These are phyloP conservation scores for Florisuga fusca DNA, from an alignment of 2,797 vertebrate species.

Conservation along the genomic window DNA sequence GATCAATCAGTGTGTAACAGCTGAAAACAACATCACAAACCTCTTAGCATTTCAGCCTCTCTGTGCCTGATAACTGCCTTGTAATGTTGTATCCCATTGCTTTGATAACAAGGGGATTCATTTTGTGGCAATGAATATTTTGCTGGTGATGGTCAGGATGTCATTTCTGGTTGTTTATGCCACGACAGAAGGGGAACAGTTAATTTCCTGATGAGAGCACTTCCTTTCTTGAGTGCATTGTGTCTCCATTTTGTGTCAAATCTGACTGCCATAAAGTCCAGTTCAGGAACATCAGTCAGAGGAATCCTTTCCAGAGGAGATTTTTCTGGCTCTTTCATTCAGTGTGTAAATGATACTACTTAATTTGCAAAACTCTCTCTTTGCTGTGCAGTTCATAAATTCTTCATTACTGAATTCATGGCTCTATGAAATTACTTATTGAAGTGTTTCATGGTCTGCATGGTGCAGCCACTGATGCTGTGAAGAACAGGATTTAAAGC, in stretches of 20 bases:
- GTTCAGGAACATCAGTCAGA: background rate
- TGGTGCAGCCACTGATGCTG: conserved; percentile 19
- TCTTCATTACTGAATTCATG: conserved; percentile 4
- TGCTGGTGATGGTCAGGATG: background rate
- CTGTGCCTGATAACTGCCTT: background rate
- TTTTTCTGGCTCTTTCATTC: background rate
- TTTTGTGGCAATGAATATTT: background rate
- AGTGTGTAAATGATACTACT: background rate
- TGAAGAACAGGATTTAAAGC: conserved; percentile 25
- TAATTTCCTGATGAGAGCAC: conserved; percentile 28
- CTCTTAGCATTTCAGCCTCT: background rate
- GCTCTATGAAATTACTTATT: background rate
- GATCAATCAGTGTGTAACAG: background rate
- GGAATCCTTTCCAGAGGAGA: background rate
- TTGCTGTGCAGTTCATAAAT: conserved; percentile 27
- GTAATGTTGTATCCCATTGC: background rate
- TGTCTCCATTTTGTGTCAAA: conserved; percentile 22
- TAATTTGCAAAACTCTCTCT: background rate
- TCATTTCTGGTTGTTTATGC: background rate
- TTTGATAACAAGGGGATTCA: background rate
- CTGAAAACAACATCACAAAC: background rate
- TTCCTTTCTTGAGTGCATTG: conserved; percentile 8
- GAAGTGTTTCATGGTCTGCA: background rate
- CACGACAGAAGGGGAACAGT: background rate
- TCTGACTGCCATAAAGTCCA: background rate